Evolutionary conservation across 2,888 invertebrate genomes (phyloP), one percentile per base, ranked within the genome.

Genomic region (Ganaspis brasiliensis): DNA sequence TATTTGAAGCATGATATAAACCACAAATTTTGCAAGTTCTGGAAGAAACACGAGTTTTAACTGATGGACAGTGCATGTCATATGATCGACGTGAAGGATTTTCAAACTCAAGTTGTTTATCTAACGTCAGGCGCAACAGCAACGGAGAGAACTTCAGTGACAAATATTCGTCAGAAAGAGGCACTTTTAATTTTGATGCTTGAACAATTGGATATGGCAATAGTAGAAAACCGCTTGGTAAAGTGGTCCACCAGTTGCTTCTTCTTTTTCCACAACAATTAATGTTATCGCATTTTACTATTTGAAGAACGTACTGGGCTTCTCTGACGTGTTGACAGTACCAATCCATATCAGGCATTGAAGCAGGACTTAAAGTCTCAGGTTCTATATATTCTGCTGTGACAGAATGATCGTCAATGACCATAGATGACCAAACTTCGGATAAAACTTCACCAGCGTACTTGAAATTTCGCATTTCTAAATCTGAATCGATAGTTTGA

Each of bases 381-480:
- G 77, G 74, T n/a, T 24, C 21, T 2, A 74, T 26, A 55, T 77
- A 77, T 37, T 77, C 77, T 35, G 74, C 74, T 19, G 12, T 16
- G 52, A 77, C 74, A 14, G 56, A n/a, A 49, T 72, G 19, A 56
- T 57, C 37, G 24, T 74, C 74, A 24, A 74, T 88, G 82, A 19
- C 85, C 84, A 40, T 82, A 78, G 9, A 24, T 35, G 31, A 45
- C 61, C 61, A 75, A 24, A 72, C 61, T 40, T 72, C 67, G 8
- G 52, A 19, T 26, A 61, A 19, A 37, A 80, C 82, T 76, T 88
- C 79, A 8, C 89, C 90, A 21, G 89, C 89, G 63, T 82, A 76
- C 52, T 82, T 75, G 77, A 91, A 92, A 81, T 91, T 91, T 74
- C 81, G 40, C 70, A 75, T 76, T 79, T 91, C 90, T 57, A 90